These are phyloP conservation scores for Diabrotica undecimpunctata DNA, from an alignment of 1,140 invertebrate genomes.

Conservation along the genomic window DNA sequence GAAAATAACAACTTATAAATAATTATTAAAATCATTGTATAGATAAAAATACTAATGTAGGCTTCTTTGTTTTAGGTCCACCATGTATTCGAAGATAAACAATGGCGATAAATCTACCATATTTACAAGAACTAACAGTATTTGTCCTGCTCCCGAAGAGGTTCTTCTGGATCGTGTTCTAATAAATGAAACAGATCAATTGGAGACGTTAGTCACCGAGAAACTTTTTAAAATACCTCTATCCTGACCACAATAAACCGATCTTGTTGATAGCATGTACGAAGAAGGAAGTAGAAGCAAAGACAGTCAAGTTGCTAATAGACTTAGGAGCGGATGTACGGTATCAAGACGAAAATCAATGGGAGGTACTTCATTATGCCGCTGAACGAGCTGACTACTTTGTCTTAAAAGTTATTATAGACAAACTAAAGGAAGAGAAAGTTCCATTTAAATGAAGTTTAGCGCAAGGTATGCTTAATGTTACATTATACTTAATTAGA, in stretches of 20 bases:
- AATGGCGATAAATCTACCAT: conserved; percentile 5
- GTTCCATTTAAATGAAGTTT: conserved; percentile 7
- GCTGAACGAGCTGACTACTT: conserved; percentile 55
- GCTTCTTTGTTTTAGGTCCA: conserved; percentile 11
- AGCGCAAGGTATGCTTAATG: conserved; percentile 52
- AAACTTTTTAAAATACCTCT: conserved; percentile 25
- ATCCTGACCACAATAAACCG: conserved; percentile 28
- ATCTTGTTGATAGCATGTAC: conserved; percentile 36
- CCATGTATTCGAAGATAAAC: conserved; percentile 17
- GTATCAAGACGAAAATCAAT: conserved; percentile 20
- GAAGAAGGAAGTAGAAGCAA: conserved; percentile 22
- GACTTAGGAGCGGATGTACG: conserved; percentile 31
- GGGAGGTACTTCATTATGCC: conserved; percentile 58
- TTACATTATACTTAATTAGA: conserved; percentile 60
- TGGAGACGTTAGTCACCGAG: conserved; percentile 28
- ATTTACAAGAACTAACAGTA: conserved; percentile 31
- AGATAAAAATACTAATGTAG: background rate
- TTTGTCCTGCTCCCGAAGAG: conserved; percentile 35
- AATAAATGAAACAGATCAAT: conserved; percentile 27
- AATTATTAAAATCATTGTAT: background rate
- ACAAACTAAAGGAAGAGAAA: conserved; percentile 41
- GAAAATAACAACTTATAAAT: background rate
- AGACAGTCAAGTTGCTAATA: conserved; percentile 34
- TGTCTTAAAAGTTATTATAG: conserved; percentile 54
- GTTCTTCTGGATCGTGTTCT: conserved; percentile 31